Evolutionary conservation across 1,140 invertebrate genomes (phyloP).

Genomic region (Drosophila littoralis): DNA sequence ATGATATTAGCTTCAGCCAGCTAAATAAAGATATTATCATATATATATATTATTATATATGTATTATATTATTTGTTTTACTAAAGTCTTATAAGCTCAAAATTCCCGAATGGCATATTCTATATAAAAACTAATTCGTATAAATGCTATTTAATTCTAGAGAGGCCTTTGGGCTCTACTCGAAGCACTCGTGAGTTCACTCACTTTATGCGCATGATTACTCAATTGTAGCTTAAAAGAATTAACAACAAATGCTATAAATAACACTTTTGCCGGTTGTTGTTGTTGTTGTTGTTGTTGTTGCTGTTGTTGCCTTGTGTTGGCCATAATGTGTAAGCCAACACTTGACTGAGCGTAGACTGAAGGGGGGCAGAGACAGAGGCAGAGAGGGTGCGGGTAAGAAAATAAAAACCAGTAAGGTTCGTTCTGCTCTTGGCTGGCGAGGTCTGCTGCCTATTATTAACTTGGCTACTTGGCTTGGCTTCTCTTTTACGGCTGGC

Average conservation of each 20-base stretch:
- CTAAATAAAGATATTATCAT: too few relatives aligned
- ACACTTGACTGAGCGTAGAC: slow-evolving; percentile 17
- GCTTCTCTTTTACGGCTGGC: slow-evolving; percentile 59
- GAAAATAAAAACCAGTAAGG: slow-evolving; percentile 48
- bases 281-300: slow-evolving; percentile 24
- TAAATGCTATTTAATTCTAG: neutral
- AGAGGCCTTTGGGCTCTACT: neutral
- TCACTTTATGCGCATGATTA: slow-evolving; percentile 70
- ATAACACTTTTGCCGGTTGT: slow-evolving; percentile 62
- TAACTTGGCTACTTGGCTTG: slow-evolving; percentile 70
- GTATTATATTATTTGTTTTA: neutral
- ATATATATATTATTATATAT: too few relatives aligned
- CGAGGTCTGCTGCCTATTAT: slow-evolving; percentile 61
- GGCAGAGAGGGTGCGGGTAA: neutral
- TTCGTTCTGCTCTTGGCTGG: slow-evolving; percentile 44
- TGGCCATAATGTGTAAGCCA: slow-evolving; percentile 60
- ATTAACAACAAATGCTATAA: slow-evolving; percentile 68
- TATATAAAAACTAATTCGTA: neutral
- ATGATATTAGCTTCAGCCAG: too few relatives aligned
- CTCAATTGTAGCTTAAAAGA: slow-evolving; percentile 69
- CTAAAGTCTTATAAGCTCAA: neutral
- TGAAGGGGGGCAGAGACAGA: slow-evolving; percentile 1
- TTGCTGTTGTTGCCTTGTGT: slow-evolving; percentile 2
- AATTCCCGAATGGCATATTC: neutral
- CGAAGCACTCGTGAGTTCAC: slow-evolving; percentile 56